A percentile compares a stretch with the other conserved stretches of the same genome.
Evolutionary conservation across 2,113 vertebrate genomes (phyloP).

Genomic region (Amphilophus citrinellus): DNA sequence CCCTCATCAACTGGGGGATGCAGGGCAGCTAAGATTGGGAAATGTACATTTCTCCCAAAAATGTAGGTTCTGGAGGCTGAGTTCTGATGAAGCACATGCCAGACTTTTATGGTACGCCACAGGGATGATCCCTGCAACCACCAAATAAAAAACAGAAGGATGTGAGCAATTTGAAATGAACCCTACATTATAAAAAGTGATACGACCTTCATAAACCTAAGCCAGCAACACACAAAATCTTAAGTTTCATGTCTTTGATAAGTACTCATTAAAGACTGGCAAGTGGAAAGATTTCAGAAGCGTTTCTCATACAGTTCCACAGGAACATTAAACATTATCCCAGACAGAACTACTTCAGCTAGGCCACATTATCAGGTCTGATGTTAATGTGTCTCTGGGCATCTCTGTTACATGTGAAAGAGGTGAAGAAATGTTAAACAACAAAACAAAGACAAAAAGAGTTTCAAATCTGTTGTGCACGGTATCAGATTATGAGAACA

Average conservation of each 20-base stretch:
- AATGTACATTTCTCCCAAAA: constrained; percentile 14
- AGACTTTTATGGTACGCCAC: background rate
- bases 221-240: background rate
- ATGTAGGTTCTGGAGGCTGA: background rate
- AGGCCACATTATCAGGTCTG: background rate
- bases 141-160: background rate
- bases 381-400: background rate
- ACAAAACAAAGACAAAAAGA: background rate
- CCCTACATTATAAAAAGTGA: background rate
- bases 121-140: background rate
- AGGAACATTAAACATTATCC: background rate
- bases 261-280: background rate
- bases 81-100: background rate
- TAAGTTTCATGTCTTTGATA: background rate
- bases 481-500: background rate
- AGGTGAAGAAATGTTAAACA: background rate
- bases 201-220: background rate
- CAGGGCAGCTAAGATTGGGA: background rate
- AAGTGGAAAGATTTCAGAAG: background rate
- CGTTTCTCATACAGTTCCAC: background rate
- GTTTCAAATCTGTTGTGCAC: background rate
- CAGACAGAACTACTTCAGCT: background rate
- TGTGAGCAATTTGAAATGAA: background rate
- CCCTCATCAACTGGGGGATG: constrained; percentile 27
- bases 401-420: background rate